Conservation (phyloP, 2,113 vertebrate species). For the Astur gentilis region DNA sequence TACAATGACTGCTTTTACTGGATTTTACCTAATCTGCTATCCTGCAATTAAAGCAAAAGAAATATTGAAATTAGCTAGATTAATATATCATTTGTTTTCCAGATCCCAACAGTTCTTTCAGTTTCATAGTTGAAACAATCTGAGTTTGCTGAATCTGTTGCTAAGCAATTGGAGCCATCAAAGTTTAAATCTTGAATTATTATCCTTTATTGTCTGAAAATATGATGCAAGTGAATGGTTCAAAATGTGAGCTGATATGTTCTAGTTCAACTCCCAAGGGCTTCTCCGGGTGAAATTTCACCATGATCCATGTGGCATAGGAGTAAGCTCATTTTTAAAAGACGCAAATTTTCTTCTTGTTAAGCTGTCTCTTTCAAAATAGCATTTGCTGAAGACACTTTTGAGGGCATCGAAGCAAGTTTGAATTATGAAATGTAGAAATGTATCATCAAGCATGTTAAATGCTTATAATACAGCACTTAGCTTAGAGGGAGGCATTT, state of each 20-base stretch:
- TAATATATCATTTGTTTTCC: background rate
- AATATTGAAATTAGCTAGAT: background rate
- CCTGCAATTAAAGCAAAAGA: background rate
- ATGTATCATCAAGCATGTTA: background rate
- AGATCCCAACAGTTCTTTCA: background rate
- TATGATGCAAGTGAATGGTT: background rate
- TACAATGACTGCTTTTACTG: background rate
- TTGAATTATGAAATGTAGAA: background rate
- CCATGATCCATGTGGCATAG: background rate
- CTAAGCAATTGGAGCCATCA: slow-evolving; percentile 44
- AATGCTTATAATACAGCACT: background rate
- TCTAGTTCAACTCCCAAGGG: background rate
- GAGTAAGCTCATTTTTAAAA: background rate
- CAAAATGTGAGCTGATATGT: background rate
- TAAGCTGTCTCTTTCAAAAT: background rate
- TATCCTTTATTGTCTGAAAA: slow-evolving; percentile 25
- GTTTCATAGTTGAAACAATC: background rate
- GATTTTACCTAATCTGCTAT: background rate
- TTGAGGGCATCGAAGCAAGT: background rate
- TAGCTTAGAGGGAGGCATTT: background rate
- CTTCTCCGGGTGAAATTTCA: background rate
- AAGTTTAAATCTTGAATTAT: slow-evolving; percentile 34
- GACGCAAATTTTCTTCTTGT: background rate
- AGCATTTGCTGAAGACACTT: background rate
- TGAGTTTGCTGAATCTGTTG: slow-evolving; percentile 25